Conservation (phyloP, 2,888 invertebrate genomes). For the Oscheius sp. region DNA sequence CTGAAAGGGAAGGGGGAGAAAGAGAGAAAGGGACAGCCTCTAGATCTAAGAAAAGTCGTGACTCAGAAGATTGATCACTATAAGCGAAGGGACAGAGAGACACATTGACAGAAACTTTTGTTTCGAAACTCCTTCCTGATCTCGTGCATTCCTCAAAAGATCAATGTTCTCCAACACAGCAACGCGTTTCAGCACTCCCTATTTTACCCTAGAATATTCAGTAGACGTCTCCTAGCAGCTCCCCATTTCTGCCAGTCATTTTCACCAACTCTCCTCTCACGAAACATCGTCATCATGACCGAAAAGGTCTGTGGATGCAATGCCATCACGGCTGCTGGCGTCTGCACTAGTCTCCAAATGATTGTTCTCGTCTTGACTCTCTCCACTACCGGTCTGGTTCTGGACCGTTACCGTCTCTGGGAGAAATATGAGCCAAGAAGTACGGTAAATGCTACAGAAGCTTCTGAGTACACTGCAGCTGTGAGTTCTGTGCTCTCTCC, state of each 20-base stretch:
- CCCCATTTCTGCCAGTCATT: background rate
- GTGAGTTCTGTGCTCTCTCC: constrained; percentile 13
- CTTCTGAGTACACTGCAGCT: constrained; percentile 40
- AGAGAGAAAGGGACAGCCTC: no score
- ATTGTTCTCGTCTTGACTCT: constrained; percentile 57
- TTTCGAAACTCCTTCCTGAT: no score
- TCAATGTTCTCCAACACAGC: constrained; percentile 9
- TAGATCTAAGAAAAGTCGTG: no score
- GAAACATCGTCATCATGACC: constrained; percentile 36
- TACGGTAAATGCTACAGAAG: constrained; percentile 53
- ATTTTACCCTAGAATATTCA: background rate
- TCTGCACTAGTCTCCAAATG: constrained; percentile 59
- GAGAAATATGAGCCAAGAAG: constrained; percentile 46
- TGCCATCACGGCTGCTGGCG: constrained; percentile 64
- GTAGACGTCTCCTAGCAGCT: background rate
- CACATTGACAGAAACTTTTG: no score
- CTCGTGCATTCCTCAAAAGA: background rate
- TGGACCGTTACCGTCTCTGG: constrained; percentile 62
- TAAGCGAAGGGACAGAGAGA: no score
- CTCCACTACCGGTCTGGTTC: constrained; percentile 54
- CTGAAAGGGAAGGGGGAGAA: no score
- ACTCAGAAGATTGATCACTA: no score
- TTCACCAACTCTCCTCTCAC: constrained; percentile 1
- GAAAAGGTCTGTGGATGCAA: constrained; percentile 65
- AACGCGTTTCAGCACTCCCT: constrained; percentile 3